Percentiles rank a stretch among this genome's conserved stretches.
Conservation (phyloP, 2,113 vertebrate genomes). For the Ovibos moschatus region DNA sequence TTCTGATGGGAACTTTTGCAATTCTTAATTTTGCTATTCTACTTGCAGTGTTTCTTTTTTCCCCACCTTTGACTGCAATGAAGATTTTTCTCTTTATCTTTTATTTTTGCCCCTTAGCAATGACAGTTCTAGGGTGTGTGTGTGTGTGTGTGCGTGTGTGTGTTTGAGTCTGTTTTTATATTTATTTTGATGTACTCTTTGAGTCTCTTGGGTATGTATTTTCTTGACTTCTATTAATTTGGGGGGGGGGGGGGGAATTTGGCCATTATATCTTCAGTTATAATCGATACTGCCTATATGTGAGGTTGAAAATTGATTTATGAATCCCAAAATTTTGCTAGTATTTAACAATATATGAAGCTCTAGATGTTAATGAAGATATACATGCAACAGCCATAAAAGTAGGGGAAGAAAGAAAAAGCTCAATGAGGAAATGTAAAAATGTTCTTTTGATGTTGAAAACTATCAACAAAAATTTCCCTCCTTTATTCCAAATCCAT, state of each 20-base stretch:
- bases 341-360: neutral
- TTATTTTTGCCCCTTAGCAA: neutral
- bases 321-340: neutral
- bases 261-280: neutral
- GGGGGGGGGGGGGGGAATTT: neutral
- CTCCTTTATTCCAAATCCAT: neutral
- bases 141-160: neutral
- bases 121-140: neutral
- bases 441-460: neutral
- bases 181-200: neutral
- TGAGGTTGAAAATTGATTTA: neutral
- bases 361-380: neutral
- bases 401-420: neutral
- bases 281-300: neutral
- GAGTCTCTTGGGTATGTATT: neutral
- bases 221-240: neutral
- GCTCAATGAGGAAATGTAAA: neutral
- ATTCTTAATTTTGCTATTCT: neutral
- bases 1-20: neutral
- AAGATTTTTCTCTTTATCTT: neutral
- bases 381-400: neutral
- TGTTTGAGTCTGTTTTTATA: neutral
- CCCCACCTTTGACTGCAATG: rapidly evolving
- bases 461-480: neutral
- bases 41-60: neutral